These are phyloP conservation scores for Selenia dentaria DNA, from an alignment of 2,888 invertebrate genomes.

Conservation along the genomic window DNA sequence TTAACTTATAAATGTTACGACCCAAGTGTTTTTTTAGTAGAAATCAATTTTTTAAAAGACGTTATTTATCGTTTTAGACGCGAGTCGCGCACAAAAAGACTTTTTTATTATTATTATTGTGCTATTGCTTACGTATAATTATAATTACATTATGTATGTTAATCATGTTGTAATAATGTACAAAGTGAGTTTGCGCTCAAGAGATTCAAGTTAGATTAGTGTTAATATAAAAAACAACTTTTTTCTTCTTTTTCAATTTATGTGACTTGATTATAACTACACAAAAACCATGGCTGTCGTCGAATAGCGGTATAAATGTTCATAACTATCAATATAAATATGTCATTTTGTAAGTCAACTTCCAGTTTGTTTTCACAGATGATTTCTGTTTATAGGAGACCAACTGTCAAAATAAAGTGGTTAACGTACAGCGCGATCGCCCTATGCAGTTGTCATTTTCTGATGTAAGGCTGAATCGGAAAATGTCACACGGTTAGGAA, in stretches of 20 bases:
- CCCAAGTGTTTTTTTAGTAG: constrained; percentile 14
- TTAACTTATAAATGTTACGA: constrained; percentile 27
- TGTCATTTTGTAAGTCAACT: constrained; percentile 34
- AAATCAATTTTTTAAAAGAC: constrained; percentile 34
- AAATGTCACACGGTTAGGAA: constrained; percentile 60
- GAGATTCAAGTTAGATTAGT: constrained; percentile 75
- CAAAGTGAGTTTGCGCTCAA: constrained; percentile 82
- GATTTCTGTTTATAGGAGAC: constrained; percentile 19
- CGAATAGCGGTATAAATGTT: constrained; percentile 55
- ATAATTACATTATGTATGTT: constrained; percentile 63
- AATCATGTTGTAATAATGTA: constrained; percentile 78
- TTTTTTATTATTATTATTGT: constrained; percentile 51
- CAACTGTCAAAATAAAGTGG: constrained; percentile 27
- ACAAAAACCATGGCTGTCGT: constrained; percentile 60
- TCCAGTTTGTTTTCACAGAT: constrained; percentile 37
- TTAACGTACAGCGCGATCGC: constrained; percentile 66
- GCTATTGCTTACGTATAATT: constrained; percentile 64
- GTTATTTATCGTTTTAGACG: constrained; percentile 39
- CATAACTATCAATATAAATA: constrained; percentile 41
- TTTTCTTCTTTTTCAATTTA: constrained; percentile 26
- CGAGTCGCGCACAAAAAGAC: constrained; percentile 36
- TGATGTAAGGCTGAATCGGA: constrained; percentile 83
- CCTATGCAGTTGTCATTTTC: constrained; percentile 70
- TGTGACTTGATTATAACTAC: constrained; percentile 49
- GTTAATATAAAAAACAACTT: constrained; percentile 44